Evolutionary conservation across 2,888 invertebrate genomes (phyloP), one percentile per base, ranked within the genome.

Genomic region (Drosophila lutescens): DNA sequence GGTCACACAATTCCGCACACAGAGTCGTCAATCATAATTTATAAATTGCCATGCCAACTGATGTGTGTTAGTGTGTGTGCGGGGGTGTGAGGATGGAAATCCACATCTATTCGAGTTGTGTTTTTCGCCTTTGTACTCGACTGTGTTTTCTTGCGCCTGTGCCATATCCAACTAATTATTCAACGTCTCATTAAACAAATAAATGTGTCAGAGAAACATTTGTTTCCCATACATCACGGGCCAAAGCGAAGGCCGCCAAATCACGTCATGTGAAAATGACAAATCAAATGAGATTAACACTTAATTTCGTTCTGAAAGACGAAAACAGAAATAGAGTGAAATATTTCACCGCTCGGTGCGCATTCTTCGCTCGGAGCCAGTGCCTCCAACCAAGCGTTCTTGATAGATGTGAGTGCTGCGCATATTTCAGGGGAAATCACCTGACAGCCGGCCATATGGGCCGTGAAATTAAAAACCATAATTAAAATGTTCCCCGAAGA

Each of bases 221-320:
- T 71, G 71, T 71, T 71, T 71, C 65, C 63, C 71, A 71, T 71
- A 71, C 65, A 71, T 71, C 71, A 82, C 51, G 50, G 47, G 23
- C 62, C 63, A 41, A 17, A 17, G 54, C 60, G 77, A 75, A 77
- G 86, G 80, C 75, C 69, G 63, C 55, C 61, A 73, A 73, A 76
- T 85, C 85, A 82, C 85, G 70, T 85, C 85, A 87, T 80, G 74
- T 87, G 87, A 77, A 80, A 87, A 82, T 79, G 82, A 85, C 85
- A 85, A 85, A 87, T 87, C 84, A 87, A 82, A 85, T 85, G 66
- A 77, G 79, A 87, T 85, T 85, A 86, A 79, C 84, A 86, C 84
- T 74, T 80, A 73, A 83, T 79, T 86, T 82, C 65, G 13, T 56
- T 71, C 72, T 67, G 70, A 76, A 68, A 67, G 65, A 63, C 55